phyloP scores from a whole-genome alignment of 2,888 invertebrate genomes.

The Orthonevra nobilis region DNA sequence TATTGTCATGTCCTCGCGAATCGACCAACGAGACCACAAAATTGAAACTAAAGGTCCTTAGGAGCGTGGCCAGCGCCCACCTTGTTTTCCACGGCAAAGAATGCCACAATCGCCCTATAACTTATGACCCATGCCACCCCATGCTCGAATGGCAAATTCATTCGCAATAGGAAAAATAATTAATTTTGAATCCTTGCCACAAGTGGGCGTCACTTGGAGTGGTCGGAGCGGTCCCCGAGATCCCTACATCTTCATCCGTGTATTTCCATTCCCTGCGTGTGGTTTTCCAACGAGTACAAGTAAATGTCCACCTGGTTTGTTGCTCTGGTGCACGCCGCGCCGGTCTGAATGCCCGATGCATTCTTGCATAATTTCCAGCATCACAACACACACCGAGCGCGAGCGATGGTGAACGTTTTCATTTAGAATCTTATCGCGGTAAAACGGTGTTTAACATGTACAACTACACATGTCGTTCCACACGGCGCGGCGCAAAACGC shows the following conservation, averaged over 20 bases:
- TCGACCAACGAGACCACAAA: no score
- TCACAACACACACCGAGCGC: constrained; percentile 10
- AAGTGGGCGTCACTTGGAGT: constrained; percentile 54
- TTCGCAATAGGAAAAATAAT: constrained; percentile 67
- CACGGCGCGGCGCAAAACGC: constrained; percentile 34
- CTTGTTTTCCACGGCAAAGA: constrained; percentile 19
- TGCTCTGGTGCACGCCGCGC: no score
- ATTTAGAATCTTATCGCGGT: constrained; percentile 50
- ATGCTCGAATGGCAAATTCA: constrained; percentile 56
- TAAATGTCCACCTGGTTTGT: constrained; percentile 30
- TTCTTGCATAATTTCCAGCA: constrained; percentile 56
- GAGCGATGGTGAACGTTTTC: constrained; percentile 32
- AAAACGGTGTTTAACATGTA: constrained; percentile 67
- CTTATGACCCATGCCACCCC: constrained; percentile 64
- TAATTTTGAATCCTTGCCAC: constrained; percentile 58
- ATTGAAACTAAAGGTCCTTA: no score
- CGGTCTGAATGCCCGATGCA: constrained; percentile 41
- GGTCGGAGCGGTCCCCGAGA: not conserved
- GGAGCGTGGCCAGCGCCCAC: constrained; percentile 25
- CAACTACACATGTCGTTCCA: constrained; percentile 67
- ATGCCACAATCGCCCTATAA: constrained; percentile 61
- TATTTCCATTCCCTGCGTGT: constrained; percentile 27
- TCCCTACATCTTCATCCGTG: constrained; percentile 63
- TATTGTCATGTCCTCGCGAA: no score
- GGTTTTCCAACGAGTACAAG: no score